phyloP scores from a whole-genome alignment of 1,140 invertebrate genomes.

The Drosophila lacertosa region DNA sequence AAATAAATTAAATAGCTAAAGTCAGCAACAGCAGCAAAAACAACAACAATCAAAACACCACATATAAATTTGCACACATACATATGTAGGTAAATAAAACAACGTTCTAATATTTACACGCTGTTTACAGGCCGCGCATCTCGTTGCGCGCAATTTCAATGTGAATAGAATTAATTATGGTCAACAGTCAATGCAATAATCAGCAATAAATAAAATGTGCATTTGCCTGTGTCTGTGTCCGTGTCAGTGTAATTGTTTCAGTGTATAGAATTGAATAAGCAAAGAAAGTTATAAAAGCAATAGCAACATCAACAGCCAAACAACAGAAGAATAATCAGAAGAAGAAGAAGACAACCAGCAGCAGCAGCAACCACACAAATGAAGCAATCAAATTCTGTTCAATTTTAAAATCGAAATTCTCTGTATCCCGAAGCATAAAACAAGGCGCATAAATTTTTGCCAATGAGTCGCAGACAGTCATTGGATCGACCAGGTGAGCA shows the following conservation, averaged over 20 bases:
- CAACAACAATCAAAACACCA: conserved; percentile 65
- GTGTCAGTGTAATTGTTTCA: conserved; percentile 51
- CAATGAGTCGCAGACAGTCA: conserved; percentile 84
- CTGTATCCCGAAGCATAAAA: conserved; percentile 59
- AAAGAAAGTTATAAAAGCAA: conserved; percentile 49
- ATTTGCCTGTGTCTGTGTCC: conserved; percentile 31
- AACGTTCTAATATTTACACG: conserved; percentile 33
- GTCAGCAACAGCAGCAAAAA: conserved; percentile 31
- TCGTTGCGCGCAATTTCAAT: conserved; percentile 46
- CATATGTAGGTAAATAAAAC: conserved; percentile 19
- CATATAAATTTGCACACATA: conserved; percentile 43
- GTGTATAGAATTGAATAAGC: conserved; percentile 72
- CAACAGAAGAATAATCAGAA: conserved; percentile 37
- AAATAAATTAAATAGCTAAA: conserved; percentile 48
- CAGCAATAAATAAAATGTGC: conserved; percentile 53
- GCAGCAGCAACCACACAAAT: conserved; percentile 55
- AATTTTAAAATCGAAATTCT: conserved; percentile 60
- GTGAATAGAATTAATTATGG: conserved; percentile 64
- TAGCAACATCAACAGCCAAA: conserved; percentile 26
- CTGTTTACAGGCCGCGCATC: conserved; percentile 23
- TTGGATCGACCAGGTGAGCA: conserved; percentile 83
- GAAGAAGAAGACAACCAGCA: conserved; percentile 30
- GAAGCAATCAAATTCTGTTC: conserved; percentile 71
- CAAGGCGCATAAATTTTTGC: conserved; percentile 76
- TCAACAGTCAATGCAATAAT: conserved; percentile 55